Conservation (phyloP, 2,113 vertebrate genomes). For the Tyrannus savana region DNA sequence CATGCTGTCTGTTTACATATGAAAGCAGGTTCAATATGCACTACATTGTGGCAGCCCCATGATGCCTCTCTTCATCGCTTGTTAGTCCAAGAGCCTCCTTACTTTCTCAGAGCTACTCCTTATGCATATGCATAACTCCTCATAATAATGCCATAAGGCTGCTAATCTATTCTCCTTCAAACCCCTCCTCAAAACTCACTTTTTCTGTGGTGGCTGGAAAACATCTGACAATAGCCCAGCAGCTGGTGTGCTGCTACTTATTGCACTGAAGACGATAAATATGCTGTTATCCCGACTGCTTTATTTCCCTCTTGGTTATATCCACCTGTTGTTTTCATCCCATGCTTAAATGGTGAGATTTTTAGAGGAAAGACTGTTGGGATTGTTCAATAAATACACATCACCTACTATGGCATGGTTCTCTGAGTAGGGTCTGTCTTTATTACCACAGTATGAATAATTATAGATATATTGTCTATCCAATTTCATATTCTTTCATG, state of each 20-base stretch:
- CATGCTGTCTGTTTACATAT: conserved; percentile 52
- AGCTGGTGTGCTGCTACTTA: conserved; percentile 56
- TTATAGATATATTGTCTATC: not conserved
- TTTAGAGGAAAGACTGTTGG: not conserved
- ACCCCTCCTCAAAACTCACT: conserved; percentile 58
- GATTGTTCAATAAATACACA: not conserved
- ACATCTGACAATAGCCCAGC: conserved; percentile 48
- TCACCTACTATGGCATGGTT: not conserved
- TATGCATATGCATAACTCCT: conserved; percentile 63
- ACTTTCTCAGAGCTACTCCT: conserved; percentile 59
- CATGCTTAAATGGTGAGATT: not conserved
- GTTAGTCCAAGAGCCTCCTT: conserved; percentile 61
- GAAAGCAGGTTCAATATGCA: conserved; percentile 58
- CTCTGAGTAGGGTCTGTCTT: not conserved
- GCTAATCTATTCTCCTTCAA: conserved; percentile 67
- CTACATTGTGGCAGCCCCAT: conserved; percentile 4
- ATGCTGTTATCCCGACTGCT: not conserved
- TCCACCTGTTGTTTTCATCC: conserved; percentile 52
- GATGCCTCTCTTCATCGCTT: conserved; percentile 35
- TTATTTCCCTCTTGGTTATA: conserved; percentile 3
- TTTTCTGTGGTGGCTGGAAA: conserved; percentile 55
- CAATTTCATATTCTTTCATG: not conserved
- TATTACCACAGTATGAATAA: not conserved
- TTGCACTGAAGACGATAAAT: conserved; percentile 51
- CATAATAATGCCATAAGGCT: conserved; percentile 55